Evolutionary conservation across 1,140 invertebrate genomes (phyloP), one percentile per base, ranked within the genome.

Genomic region (Lucilia sericata): DNA sequence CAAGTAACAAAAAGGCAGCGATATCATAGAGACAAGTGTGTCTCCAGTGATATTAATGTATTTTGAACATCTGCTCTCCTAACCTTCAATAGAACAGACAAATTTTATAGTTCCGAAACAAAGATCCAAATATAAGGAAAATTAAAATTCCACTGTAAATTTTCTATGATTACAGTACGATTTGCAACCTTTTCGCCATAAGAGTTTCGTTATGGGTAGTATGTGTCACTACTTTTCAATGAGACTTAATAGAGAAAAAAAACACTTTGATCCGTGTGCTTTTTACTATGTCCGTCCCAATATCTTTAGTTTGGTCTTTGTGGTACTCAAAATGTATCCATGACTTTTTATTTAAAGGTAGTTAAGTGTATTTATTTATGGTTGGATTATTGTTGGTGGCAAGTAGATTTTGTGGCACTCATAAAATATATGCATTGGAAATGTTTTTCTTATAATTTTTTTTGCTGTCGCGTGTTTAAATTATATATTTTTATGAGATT

Each of bases 401-500:
- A 42, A 42, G 42, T 42, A 42, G 42, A 42, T 42, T 7, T 42
- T 42, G 42, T 42, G 42, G 42, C 42, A 42, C 42, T 42, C 42
- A 42, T 42, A 42, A 42, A 2, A 42, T 36, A 36, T 8, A 36
- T 36, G 36, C 36, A 36, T 36, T 51, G 49, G 49, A 51, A 12
- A 7, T 51, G 9, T 2, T 49, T 49, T 49, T 30, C 13, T 49
- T n/a, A n/a, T 51, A 51, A 12, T 55, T 55, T 55, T 55, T 55
- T 55, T 55, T 55, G 51, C 51, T 55, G 51, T 55, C 51, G 51
- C 51, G 51, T 17, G 51, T 55, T 13, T n/a, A 55, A 55, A 55
- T 55, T 55, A 55, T 55, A n/a, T 17, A 55, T 55, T 55, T 55
- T 55, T 55, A 55, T 55, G 51, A 55, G 51, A 55, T 55, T 55